A percentile compares a stretch with the other conserved stretches of the same genome.
Conservation (phyloP, 2,888 invertebrate species). For the Gisinianus flammeolus region DNA sequence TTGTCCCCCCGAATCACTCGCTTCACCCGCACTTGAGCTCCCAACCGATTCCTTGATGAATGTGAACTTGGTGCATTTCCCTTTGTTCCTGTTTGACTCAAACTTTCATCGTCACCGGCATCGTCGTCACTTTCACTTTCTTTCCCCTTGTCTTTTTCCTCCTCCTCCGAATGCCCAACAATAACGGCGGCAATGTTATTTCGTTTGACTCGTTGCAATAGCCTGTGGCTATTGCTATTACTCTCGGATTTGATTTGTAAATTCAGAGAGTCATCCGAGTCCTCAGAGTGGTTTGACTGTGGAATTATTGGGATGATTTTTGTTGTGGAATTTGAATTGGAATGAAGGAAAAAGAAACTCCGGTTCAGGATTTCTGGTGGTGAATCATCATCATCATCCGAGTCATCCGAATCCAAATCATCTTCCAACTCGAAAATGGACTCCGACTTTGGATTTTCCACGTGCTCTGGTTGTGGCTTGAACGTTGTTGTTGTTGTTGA, state of each 20-base stretch:
- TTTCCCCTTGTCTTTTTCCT: slow-evolving; percentile 11
- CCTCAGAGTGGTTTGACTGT: background rate
- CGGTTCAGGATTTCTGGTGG: too few relatives aligned
- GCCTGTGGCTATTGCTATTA: background rate
- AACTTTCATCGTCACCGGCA: background rate
- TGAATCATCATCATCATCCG: too few relatives aligned
- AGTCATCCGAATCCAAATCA: too few relatives aligned
- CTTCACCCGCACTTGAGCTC: slow-evolving; percentile 53
- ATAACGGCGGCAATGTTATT: background rate
- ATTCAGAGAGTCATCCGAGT: background rate
- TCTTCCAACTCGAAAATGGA: too few relatives aligned
- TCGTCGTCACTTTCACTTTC: slow-evolving; percentile 7
- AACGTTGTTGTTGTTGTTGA: background rate
- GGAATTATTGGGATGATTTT: background rate
- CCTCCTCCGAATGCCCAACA: slow-evolving; percentile 9
- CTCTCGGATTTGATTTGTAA: background rate
- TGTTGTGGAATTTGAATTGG: background rate
- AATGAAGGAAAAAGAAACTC: background rate
- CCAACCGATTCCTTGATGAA: slow-evolving; percentile 30
- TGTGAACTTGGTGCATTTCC: background rate
- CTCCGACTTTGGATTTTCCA: background rate
- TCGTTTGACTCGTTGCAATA: slow-evolving; percentile 18
- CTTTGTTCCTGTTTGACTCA: background rate
- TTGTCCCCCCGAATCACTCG: slow-evolving; percentile 56
- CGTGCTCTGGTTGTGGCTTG: background rate